phyloP scores from a whole-genome alignment of 64 coral and sea anemone species.

The Platygyra sinensis region DNA sequence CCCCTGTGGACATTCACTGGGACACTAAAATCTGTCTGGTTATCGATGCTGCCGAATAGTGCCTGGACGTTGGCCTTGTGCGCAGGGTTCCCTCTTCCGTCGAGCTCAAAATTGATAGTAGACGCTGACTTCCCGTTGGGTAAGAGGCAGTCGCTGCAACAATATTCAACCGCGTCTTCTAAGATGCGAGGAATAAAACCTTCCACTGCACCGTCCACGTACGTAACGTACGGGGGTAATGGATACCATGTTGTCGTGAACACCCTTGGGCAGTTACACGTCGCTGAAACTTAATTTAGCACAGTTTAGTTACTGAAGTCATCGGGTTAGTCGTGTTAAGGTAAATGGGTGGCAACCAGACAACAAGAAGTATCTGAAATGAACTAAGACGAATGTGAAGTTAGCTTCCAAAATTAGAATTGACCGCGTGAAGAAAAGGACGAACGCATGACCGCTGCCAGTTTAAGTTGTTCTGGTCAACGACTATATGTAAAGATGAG shows the following conservation, averaged over 20 bases:
- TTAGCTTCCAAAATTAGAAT: too few relatives aligned
- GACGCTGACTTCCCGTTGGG: conserved; percentile 4
- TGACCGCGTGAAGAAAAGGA: too few relatives aligned
- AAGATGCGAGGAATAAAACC: conserved; percentile 40
- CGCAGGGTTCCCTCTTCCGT: conserved; percentile 17
- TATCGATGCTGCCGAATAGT: neutral
- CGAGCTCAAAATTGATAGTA: conserved; percentile 16
- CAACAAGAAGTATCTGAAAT: too few relatives aligned
- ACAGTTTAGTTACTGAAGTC: neutral
- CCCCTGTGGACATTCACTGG: conserved; percentile 43
- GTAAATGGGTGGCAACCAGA: too few relatives aligned
- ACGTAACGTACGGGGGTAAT: conserved; percentile 31
- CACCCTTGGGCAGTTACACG: conserved; percentile 24
- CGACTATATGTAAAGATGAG: too few relatives aligned
- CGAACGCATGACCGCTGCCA: too few relatives aligned
- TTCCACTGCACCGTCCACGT: neutral
- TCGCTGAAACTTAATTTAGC: neutral
- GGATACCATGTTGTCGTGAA: conserved; percentile 25
- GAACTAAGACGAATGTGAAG: too few relatives aligned
- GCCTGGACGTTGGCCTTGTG: conserved; percentile 3
- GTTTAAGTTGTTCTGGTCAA: too few relatives aligned
- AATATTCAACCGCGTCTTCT: neutral
- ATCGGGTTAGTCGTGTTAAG: too few relatives aligned
- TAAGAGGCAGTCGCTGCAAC: conserved; percentile 20
- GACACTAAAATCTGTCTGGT: conserved; percentile 17